These are phyloP conservation scores for Zaprionus bogoriensis DNA, from an alignment of 2,888 invertebrate genomes.

Conservation along the genomic window DNA sequence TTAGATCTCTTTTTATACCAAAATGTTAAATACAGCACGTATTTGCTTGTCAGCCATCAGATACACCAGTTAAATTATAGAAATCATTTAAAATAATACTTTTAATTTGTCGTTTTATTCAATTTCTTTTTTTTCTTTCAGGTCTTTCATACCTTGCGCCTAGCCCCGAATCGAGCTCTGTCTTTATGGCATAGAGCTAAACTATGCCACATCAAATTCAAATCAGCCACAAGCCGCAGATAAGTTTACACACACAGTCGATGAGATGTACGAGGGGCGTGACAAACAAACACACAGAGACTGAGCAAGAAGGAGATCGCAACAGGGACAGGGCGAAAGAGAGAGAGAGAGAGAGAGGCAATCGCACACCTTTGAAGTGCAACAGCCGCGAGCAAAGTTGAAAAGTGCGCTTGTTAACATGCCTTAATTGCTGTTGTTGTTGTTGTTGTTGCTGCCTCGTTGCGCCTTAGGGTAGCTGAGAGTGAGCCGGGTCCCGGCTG, in stretches of 20 bases:
- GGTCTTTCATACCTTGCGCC: neutral
- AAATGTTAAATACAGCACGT: too few species aligned
- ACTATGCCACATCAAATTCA: constrained; percentile 3
- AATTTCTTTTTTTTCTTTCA: neutral
- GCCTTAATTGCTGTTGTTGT: constrained; percentile 71
- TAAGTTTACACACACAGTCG: constrained; percentile 16
- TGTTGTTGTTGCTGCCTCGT: constrained; percentile 23
- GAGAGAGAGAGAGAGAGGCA: constrained; percentile 15
- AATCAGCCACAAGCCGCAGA: constrained; percentile 40
- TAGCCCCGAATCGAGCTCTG: too few species aligned
- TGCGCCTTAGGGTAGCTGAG: constrained; percentile 7
- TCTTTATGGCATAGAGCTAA: neutral
- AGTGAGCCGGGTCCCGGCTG: neutral
- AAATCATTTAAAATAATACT: too few species aligned
- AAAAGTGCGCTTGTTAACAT: constrained; percentile 79
- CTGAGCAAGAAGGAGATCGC: constrained; percentile 10
- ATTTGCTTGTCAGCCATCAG: too few species aligned
- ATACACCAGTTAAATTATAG: too few species aligned
- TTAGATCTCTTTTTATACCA: too few species aligned
- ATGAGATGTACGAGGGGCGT: constrained; percentile 32
- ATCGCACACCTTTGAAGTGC: constrained; percentile 75
- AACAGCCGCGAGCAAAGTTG: constrained; percentile 72
- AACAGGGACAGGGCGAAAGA: constrained; percentile 2
- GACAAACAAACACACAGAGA: constrained; percentile 31
- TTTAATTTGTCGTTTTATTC: neutral